Evolutionary conservation across 1,140 invertebrate species (phyloP), one percentile per base, ranked within the genome.

Genomic region (Anoplolepis gracilipes): DNA sequence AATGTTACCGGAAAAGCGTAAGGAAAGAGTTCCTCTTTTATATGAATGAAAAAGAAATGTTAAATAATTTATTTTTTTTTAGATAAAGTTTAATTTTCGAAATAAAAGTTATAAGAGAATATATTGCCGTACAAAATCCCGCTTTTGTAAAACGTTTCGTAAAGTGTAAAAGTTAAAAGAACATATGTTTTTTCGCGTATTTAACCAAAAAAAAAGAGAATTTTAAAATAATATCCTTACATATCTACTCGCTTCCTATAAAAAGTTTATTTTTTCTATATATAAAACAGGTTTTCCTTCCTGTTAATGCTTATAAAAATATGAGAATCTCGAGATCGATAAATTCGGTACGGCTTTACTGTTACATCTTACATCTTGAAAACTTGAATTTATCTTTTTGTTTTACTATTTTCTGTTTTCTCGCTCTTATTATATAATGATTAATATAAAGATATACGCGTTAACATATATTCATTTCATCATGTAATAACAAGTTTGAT

Each of bases 401-500:
- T 75, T 39, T 28, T n/a, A n/a, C 3, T 61, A 4, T 11, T 33
- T n/a, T 19, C 5, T 7, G 8, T 19, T 36, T 36, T 5, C 49
- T 64, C 22, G 5, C 11, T 6, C 10, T n/a, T 61, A 42, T 25
- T 13, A 30, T 22, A n/a, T n/a, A n/a, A 55, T n/a, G 39, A 2
- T 33, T 49, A 78, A 65, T 25, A 65, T 36, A n/a, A n/a, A n/a
- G n/a, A n/a, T n/a, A n/a, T n/a, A n/a, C n/a, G n/a, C n/a, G 8
- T 46, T 53, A 78, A 53, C 33, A 49, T 67, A 19, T 33, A 79
- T 30, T 67, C 42, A 39, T 79, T 69, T 79, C 22, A 22, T 30
- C 62, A n/a, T n/a, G 76, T 25, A 36, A 46, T 67, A 69, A 67
- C 28, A 67, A 79, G 76, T 67, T 69, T 53, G 76, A 53, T 69